Evolutionary conservation across 2,113 vertebrate genomes (phyloP), one percentile per base, ranked within the genome.

Genomic region (Barbus barbus): DNA sequence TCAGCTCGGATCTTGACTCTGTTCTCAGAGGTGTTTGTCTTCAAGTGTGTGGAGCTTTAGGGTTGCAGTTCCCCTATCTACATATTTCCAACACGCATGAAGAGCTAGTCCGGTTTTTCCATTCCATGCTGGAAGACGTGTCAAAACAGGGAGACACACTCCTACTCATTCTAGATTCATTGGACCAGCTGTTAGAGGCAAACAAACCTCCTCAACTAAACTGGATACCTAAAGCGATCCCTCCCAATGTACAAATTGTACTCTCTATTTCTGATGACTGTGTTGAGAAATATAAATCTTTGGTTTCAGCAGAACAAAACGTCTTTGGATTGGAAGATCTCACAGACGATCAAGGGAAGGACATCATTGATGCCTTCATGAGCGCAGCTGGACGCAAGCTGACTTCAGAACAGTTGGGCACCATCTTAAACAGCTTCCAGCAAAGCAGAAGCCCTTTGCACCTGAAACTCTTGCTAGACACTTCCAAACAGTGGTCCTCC

Each of bases 151-250:
- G 94, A 14, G 84, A 91, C 0, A 89, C 91, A 0, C 87, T 96
- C 0, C 84, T 96, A 31, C n/a, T 98, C 7, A 78, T 97, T 65
- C 89, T 97, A 31, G 96, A 95, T 26, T 90, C 91, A 0, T 5
- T 95, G 82, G 95, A 96, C 9, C 93, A 91, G 13, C 89, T 97
- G 1, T 88, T 93, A 2, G 78, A 89, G 2, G 61, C 38, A 0
- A 77, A 60, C 14, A 84, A 67, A 0, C 80, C 92, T 0, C 91
- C 77, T 76, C 89, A 88, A 8, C 74, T 94, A 11, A 83, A 81
- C 69, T 95, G 96, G 95, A 88, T 97, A 78, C 96, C 95, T 0
- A 31, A 87, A 31, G 75, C 36, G 7, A 91, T 95, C n/a, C 95
- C 96, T 0, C 91, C 95, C 0, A 89, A 92, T 9, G 89, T 95